Evolutionary conservation across 2,113 vertebrate genomes (phyloP).

Genomic region (Leuciscus idus): DNA sequence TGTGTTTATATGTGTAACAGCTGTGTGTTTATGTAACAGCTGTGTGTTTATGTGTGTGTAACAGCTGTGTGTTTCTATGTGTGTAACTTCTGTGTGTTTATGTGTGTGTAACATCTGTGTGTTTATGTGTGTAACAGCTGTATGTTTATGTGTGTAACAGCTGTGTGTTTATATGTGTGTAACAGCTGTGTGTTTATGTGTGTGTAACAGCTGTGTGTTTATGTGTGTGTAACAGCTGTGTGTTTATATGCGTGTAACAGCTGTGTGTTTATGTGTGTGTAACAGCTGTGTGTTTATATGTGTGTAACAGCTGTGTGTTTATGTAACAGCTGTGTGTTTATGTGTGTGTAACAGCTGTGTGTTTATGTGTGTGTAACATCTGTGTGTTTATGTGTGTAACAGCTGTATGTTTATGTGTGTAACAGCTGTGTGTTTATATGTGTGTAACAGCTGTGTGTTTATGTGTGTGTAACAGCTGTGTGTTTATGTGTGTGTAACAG

Average conservation of each 20-base stretch:
- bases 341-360: no score
- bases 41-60: not conserved
- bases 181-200: not conserved
- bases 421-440: no score
- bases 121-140: not conserved
- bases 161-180: not conserved
- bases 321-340: no score
- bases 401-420: no score
- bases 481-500: no score
- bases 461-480: no score
- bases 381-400: no score
- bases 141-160: not conserved
- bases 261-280: not conserved
- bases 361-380: no score
- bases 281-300: no score
- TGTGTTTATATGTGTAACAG: not conserved
- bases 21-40: not conserved
- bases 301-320: no score
- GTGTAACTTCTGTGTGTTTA: not conserved
- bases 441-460: no score
- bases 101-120: not conserved
- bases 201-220: not conserved
- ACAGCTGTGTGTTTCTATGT: not conserved
- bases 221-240: not conserved
- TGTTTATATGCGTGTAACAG: conserved; percentile 7